phyloP scores from a whole-genome alignment of 2,797 vertebrate species.

The Buceros bicornis region DNA sequence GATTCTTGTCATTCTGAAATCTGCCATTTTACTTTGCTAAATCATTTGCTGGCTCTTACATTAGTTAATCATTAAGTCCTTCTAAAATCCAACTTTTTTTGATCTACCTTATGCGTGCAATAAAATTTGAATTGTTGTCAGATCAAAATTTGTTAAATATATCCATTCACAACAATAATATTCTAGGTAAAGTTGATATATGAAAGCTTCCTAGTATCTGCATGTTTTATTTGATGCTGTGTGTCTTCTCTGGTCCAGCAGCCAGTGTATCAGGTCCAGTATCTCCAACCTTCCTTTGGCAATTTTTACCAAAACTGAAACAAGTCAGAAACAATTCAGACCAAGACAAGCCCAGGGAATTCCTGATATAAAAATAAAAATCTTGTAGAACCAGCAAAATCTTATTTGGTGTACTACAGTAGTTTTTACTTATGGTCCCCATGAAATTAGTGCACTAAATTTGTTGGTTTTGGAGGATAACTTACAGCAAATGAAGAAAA shows the following conservation, averaged over 20 bases:
- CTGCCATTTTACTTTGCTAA: too few species aligned
- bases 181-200: background rate
- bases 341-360: background rate
- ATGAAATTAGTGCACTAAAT: background rate
- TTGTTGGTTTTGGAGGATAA: background rate
- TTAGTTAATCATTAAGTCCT: too few species aligned
- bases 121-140: too few species aligned
- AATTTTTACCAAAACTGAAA: background rate
- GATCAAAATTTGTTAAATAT: too few species aligned
- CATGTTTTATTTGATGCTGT: background rate
- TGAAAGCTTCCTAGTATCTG: background rate
- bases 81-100: too few species aligned
- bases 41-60: too few species aligned
- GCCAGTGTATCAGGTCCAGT: too few species aligned
- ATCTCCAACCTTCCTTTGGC: background rate
- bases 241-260: too few species aligned
- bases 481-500: background rate
- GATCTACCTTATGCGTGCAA: too few species aligned
- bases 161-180: background rate
- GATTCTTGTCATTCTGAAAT: too few species aligned
- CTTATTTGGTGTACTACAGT: background rate
- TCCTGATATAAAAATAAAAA: background rate
- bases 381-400: background rate
- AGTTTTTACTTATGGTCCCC: background rate
- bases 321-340: background rate